phyloP scores from a whole-genome alignment of 2,888 invertebrate species.

The Catocala nupta region DNA sequence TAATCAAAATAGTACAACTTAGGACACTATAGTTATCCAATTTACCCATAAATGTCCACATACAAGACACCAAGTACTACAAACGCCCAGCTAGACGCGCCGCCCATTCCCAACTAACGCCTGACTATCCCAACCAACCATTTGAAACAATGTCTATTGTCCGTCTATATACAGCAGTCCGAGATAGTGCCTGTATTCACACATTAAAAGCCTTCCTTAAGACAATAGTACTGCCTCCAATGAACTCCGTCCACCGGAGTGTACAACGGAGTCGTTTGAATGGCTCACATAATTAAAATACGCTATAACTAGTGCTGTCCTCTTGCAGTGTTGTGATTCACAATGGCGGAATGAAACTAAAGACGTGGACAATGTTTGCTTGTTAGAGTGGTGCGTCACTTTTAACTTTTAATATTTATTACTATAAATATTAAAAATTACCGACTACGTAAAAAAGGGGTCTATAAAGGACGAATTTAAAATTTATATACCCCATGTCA shows the following conservation, averaged over 20 bases:
- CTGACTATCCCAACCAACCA: conserved; percentile 25
- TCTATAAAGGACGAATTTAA: too few relatives aligned
- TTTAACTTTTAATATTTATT: too few relatives aligned
- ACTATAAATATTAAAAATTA: too few relatives aligned
- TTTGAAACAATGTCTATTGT: conserved; percentile 54
- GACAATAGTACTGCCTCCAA: conserved; percentile 57
- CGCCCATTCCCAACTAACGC: background rate
- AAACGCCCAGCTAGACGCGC: background rate
- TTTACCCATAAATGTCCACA: too few relatives aligned
- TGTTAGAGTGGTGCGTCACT: background rate
- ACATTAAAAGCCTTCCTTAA: conserved; percentile 63
- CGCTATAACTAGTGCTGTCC: conserved; percentile 31
- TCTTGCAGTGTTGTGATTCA: conserved; percentile 16
- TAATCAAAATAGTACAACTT: too few relatives aligned
- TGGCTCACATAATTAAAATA: conserved; percentile 63
- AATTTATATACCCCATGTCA: too few relatives aligned
- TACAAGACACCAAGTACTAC: background rate
- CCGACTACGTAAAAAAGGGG: too few relatives aligned
- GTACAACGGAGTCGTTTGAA: conserved; percentile 62
- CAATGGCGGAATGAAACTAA: conserved; percentile 14
- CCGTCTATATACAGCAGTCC: conserved; percentile 35
- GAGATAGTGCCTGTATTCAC: conserved; percentile 56
- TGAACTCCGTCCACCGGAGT: conserved; percentile 42
- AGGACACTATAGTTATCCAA: too few relatives aligned
- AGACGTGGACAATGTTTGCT: conserved; percentile 15